These are phyloP conservation scores for Strigops habroptila DNA, from an alignment of 2,113 vertebrate species.

Conservation along the genomic window DNA sequence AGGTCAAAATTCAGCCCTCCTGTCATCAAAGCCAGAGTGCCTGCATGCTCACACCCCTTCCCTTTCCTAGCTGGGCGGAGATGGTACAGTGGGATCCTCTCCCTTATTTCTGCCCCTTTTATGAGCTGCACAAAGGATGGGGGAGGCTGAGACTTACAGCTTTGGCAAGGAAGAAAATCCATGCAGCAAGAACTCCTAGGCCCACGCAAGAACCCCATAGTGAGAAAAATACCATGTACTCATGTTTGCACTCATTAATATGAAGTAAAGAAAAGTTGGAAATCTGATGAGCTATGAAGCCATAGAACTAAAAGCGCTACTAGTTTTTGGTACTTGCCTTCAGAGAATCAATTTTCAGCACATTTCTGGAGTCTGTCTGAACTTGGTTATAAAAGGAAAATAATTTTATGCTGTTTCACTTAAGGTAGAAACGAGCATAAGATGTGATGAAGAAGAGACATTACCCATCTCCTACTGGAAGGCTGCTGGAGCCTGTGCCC, in stretches of 20 bases:
- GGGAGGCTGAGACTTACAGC: neutral
- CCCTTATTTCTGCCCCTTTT: neutral
- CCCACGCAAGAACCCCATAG: accelerated
- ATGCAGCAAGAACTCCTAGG: neutral
- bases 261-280: neutral
- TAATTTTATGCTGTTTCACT: neutral
- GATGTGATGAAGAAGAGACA: neutral
- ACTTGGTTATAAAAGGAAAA: neutral
- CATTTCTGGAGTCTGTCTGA: neutral
- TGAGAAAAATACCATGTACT: neutral
- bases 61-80: neutral
- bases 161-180: neutral
- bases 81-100: neutral
- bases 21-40: neutral
- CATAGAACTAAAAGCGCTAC: neutral
- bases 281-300: neutral
- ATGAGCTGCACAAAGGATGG: neutral
- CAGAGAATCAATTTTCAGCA: neutral
- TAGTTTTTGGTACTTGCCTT: neutral
- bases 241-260: neutral
- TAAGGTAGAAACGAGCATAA: neutral
- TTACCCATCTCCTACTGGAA: neutral
- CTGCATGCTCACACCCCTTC: neutral
- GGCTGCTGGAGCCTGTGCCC: neutral
- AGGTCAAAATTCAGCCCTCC: neutral